Conservation (phyloP, 2,113 vertebrate genomes). For the Circaetus cinerascens region DNA sequence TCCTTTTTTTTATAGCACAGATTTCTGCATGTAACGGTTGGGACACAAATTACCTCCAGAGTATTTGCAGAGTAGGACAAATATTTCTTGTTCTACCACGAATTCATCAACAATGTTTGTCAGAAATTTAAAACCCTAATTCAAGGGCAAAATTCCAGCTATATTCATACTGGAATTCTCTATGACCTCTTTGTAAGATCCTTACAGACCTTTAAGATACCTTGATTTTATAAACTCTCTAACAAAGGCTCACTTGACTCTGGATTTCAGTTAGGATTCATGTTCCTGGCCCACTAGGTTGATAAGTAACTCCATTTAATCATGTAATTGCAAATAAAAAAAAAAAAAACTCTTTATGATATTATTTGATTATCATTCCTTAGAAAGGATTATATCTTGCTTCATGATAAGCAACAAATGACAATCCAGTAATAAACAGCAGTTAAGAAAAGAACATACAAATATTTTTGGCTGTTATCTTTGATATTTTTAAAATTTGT, state of each 20-base stretch:
- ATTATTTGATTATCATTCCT: not conserved
- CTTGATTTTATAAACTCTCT: not conserved
- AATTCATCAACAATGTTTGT: slow-evolving; percentile 47
- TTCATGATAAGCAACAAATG: not conserved
- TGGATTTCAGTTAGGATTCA: slow-evolving; percentile 1
- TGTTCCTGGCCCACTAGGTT: not conserved
- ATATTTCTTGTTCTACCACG: slow-evolving; percentile 49
- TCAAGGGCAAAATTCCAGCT: slow-evolving; percentile 33
- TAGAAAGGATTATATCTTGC: not conserved
- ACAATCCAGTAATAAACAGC: not conserved
- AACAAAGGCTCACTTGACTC: not conserved
- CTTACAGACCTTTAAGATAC: not conserved
- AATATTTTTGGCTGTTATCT: not conserved
- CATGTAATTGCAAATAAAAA: not conserved
- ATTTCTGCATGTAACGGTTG: slow-evolving; percentile 40
- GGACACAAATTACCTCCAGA: slow-evolving; percentile 48
- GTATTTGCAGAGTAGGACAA: not conserved
- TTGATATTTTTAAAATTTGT: not conserved
- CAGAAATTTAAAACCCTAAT: slow-evolving; percentile 48
- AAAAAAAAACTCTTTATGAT: not conserved
- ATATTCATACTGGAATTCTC: not conserved
- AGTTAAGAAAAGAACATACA: not conserved
- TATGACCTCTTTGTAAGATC: not conserved
- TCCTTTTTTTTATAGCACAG: not conserved
- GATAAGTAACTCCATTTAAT: not conserved